Conservation (phyloP, 2,113 vertebrate genomes). For the Tricholaema leucomelas region DNA sequence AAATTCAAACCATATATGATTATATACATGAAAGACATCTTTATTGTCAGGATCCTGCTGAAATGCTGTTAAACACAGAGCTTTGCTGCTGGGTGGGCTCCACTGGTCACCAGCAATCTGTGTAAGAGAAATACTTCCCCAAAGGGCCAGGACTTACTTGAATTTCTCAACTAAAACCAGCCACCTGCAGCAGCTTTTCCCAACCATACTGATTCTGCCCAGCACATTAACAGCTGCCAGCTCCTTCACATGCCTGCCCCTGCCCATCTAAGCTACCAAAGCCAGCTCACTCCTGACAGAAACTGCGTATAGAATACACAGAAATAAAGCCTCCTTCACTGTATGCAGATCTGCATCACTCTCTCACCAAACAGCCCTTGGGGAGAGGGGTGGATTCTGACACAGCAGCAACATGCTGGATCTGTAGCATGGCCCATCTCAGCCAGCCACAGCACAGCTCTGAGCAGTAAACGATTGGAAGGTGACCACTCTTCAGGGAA, state of each 20-base stretch:
- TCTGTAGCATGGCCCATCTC: not conserved
- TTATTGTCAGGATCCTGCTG: not conserved
- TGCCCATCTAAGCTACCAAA: not conserved
- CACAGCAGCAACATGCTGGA: not conserved
- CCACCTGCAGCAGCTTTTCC: not conserved
- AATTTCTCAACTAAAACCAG: not conserved
- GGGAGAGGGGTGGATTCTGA: not conserved
- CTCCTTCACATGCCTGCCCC: not conserved
- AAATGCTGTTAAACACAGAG: not conserved
- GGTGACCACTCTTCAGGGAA: not conserved
- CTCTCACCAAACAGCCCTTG: not conserved
- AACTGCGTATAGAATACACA: not conserved
- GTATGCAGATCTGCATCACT: not conserved
- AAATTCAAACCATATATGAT: not conserved
- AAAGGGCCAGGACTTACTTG: not conserved
- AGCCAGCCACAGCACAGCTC: not conserved
- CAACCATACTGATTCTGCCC: not conserved
- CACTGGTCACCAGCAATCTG: not conserved
- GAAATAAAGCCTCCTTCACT: not conserved
- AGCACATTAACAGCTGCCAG: not conserved
- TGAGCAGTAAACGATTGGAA: not conserved
- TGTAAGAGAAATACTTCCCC: not conserved
- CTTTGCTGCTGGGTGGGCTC: not conserved
- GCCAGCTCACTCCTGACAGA: not conserved
- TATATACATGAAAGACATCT: not conserved